Evolutionary conservation across 1,140 invertebrate species (phyloP).

Genomic region (Habropoda laboriosa): DNA sequence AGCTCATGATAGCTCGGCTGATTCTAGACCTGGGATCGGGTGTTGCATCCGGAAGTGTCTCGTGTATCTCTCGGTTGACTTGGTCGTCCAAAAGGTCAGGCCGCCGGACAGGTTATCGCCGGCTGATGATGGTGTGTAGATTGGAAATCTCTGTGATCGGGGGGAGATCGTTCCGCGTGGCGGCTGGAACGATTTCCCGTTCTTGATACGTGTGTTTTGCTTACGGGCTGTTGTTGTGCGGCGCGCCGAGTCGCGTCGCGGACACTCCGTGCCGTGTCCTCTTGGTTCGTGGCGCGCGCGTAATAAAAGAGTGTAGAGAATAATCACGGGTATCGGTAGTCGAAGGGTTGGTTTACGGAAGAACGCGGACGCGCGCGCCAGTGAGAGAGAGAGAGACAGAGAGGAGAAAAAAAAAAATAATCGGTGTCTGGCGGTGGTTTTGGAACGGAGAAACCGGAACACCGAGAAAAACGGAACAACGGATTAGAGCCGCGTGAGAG

Average conservation of each 20-base stretch:
- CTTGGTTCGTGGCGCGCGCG: neutral
- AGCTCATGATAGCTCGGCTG: conserved; percentile 61
- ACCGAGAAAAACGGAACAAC: neutral
- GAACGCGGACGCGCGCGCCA: too few relatives aligned
- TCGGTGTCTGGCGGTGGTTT: neutral
- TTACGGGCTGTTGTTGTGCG: neutral
- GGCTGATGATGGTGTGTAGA: neutral
- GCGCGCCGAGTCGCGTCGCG: conserved; percentile 4
- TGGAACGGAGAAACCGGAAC: conserved; percentile 14
- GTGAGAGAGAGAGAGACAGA: neutral
- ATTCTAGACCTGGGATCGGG: conserved; percentile 30
- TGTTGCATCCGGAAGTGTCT: conserved; percentile 49
- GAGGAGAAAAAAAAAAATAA: neutral
- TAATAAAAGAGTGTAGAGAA: neutral
- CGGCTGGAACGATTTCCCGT: conserved; percentile 5
- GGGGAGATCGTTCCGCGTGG: conserved; percentile 8
- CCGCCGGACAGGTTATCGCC: neutral
- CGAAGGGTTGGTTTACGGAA: too few relatives aligned
- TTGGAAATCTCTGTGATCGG: neutral
- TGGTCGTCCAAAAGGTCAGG: neutral
- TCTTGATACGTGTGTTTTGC: neutral
- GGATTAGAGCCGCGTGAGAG: conserved; percentile 49
- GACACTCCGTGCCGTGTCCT: neutral
- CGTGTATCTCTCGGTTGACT: neutral
- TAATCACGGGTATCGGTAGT: too few relatives aligned